phyloP scores from a whole-genome alignment of 1,140 invertebrate species.

The Drosophila repletoides region DNA sequence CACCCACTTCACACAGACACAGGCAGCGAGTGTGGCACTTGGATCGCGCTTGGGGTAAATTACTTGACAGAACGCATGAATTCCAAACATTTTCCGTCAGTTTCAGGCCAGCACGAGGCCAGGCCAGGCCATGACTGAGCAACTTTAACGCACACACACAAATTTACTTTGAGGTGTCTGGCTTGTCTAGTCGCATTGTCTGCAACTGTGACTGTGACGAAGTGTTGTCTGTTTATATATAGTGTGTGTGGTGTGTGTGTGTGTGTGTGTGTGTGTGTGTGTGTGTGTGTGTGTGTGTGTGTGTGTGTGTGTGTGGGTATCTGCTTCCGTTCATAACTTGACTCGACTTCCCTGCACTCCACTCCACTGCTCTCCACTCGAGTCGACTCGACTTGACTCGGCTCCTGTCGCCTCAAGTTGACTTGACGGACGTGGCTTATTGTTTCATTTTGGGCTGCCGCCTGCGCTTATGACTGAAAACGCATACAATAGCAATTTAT shows the following conservation, averaged over 20 bases:
- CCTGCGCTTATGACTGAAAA: conserved; percentile 67
- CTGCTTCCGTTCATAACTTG: conserved; percentile 64
- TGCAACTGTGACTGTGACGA: conserved; percentile 45
- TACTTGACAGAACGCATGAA: conserved; percentile 62
- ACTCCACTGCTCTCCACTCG: not conserved
- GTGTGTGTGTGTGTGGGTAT: conserved; percentile 38
- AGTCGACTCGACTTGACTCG: conserved; percentile 44
- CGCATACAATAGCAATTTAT: conserved; percentile 80
- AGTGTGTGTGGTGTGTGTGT: not conserved
- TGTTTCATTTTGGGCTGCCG: conserved; percentile 74
- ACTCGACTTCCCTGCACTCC: conserved; percentile 3
- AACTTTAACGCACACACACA: conserved; percentile 20
- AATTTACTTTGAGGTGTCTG: conserved; percentile 31
- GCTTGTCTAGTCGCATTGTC: conserved; percentile 74
- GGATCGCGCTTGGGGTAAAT: conserved; percentile 51
- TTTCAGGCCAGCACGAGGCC: conserved; percentile 27
- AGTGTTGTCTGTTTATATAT: conserved; percentile 21
- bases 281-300: conserved; percentile 2
- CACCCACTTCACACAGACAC: conserved; percentile 14
- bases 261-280: not conserved
- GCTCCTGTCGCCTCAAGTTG: conserved; percentile 73
- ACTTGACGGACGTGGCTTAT: conserved; percentile 79
- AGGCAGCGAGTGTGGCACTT: not conserved
- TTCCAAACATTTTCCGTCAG: conserved; percentile 52
- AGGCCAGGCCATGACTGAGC: conserved; percentile 27